A percentile compares a stretch with the other conserved stretches of the same genome.
phyloP scores from a whole-genome alignment of 2,888 invertebrate genomes.

The Trissolcus brochymenae region DNA sequence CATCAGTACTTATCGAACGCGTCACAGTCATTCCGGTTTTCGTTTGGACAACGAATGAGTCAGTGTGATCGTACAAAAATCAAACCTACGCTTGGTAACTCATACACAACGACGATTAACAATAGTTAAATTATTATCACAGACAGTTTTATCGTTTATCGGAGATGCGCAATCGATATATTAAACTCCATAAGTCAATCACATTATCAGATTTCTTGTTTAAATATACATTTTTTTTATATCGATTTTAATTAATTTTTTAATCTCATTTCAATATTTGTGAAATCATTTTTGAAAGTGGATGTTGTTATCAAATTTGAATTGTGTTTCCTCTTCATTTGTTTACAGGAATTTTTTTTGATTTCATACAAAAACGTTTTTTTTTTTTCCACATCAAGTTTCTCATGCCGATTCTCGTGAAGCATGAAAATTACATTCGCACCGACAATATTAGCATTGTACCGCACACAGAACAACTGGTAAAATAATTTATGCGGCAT shows the following conservation, averaged over 20 bases:
- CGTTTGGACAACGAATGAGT: constrained; percentile 19
- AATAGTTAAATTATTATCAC: constrained; percentile 62
- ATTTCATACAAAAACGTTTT: too few species aligned
- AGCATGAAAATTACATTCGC: background rate
- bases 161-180: background rate
- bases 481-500: constrained; percentile 4
- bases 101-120: constrained; percentile 6
- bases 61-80: background rate
- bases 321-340: too few species aligned
- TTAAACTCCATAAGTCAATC: background rate
- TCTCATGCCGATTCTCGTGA: background rate
- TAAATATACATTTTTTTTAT: too few species aligned
- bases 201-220: too few species aligned
- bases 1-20: constrained; percentile 9
- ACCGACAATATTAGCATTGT: constrained; percentile 6
- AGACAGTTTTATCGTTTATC: constrained; percentile 60
- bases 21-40: constrained; percentile 17
- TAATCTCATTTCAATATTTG: too few species aligned
- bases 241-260: too few species aligned
- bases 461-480: background rate
- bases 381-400: too few species aligned
- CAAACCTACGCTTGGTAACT: background rate
- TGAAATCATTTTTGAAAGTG: too few species aligned
- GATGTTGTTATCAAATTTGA: too few species aligned
- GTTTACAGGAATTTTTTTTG: too few species aligned